Percentiles rank a stretch among this genome's conserved stretches.
Evolutionary conservation across 2,797 vertebrate genomes (phyloP).

Genomic region (Delichon dasypus): DNA sequence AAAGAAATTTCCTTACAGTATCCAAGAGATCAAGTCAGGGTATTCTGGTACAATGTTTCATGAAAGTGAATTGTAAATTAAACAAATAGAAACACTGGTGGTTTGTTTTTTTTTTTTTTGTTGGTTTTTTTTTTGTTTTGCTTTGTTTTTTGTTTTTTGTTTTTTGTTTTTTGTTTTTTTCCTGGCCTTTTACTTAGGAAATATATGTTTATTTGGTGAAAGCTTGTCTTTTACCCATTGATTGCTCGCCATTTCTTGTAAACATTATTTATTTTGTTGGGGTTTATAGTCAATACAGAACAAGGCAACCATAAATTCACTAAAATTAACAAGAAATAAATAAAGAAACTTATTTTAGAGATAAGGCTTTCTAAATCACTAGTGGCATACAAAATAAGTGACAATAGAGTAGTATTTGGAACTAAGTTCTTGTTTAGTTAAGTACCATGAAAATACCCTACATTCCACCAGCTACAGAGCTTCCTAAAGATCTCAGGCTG

Average conservation of each 20-base stretch:
- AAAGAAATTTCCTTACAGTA: background rate
- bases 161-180: background rate
- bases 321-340: background rate
- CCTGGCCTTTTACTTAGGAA: background rate
- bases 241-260: background rate
- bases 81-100: background rate
- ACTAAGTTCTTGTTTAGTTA: background rate
- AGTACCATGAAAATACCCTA: background rate
- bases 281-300: background rate
- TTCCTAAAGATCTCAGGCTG: background rate
- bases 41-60: background rate
- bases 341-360: background rate
- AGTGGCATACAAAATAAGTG: background rate
- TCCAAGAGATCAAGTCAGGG: background rate
- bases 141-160: background rate
- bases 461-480: background rate
- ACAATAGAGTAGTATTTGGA: background rate
- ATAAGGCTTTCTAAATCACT: background rate
- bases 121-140: too few species aligned
- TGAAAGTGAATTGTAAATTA: conserved; percentile 24
- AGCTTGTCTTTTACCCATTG: background rate
- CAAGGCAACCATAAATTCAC: background rate
- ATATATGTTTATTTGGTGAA: background rate
- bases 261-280: background rate
- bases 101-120: background rate